These are phyloP conservation scores for Chorisops tibialis DNA, from an alignment of 2,888 invertebrate genomes.

Conservation along the genomic window DNA sequence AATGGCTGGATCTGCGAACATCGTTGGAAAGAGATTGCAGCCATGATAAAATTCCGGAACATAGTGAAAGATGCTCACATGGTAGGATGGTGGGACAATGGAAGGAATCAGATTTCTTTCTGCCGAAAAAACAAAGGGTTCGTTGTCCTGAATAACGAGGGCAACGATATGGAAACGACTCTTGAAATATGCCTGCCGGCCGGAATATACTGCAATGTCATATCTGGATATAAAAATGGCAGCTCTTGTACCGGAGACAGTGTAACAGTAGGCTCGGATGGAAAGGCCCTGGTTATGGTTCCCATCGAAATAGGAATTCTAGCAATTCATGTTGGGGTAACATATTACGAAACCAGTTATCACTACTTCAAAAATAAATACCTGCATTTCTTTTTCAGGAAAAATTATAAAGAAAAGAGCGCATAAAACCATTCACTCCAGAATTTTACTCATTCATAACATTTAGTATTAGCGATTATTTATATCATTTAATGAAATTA, in stretches of 20 bases:
- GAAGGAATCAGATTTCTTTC: slow-evolving; percentile 73
- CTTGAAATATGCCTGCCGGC: slow-evolving; percentile 56
- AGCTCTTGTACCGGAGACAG: slow-evolving; percentile 55
- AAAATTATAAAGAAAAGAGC: neutral
- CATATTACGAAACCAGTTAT: neutral
- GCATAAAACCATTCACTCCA: too few relatives aligned
- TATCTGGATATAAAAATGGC: slow-evolving; percentile 53
- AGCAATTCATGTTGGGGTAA: slow-evolving; percentile 33
- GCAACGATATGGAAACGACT: slow-evolving; percentile 50
- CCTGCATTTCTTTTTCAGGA: slow-evolving; percentile 10
- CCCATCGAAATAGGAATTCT: slow-evolving; percentile 17
- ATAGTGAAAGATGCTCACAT: slow-evolving; percentile 56
- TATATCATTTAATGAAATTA: neutral
- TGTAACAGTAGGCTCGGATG: slow-evolving; percentile 16
- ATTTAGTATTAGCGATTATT: neutral
- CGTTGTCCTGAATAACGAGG: slow-evolving; percentile 32
- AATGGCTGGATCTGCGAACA: slow-evolving; percentile 76
- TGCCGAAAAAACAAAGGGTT: slow-evolving; percentile 61
- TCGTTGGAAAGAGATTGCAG: slow-evolving; percentile 69
- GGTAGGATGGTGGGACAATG: slow-evolving; percentile 71
- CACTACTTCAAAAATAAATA: too few relatives aligned
- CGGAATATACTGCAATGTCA: slow-evolving; percentile 68
- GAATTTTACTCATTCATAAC: too few relatives aligned
- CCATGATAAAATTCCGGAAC: slow-evolving; percentile 70
- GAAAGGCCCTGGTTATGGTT: slow-evolving; percentile 14